Evolutionary conservation across 2,113 vertebrate genomes (phyloP).

Genomic region (Cettia cetti): DNA sequence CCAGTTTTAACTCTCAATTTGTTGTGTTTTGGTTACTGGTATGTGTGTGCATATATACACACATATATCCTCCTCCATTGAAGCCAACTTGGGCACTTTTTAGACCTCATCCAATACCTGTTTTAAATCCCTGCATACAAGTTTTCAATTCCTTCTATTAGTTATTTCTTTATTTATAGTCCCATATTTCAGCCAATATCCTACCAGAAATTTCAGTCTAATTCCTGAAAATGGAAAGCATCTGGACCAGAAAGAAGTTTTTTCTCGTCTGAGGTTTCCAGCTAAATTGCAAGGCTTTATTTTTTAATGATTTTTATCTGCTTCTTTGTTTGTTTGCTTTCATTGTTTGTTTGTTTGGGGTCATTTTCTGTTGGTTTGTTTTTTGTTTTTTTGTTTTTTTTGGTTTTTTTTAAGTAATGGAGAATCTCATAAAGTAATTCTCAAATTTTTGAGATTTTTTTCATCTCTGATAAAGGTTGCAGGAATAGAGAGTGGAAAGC

Average conservation of each 20-base stretch:
- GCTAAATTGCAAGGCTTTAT: rapidly evolving
- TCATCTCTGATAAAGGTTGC: neutral
- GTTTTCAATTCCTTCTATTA: neutral
- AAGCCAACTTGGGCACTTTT: neutral
- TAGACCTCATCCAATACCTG: neutral
- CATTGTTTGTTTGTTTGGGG: neutral
- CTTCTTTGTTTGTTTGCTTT: neutral
- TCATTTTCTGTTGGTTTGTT: neutral
- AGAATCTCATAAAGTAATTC: neutral
- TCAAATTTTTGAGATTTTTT: neutral
- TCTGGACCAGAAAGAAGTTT: neutral
- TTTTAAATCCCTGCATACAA: neutral
- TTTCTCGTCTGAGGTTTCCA: neutral
- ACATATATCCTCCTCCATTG: neutral
- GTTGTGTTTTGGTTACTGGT: neutral
- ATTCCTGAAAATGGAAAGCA: neutral
- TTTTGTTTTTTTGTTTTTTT: neutral
- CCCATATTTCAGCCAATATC: neutral
- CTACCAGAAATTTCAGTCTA: neutral
- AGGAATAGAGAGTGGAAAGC: neutral
- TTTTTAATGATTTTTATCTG: too few relatives aligned
- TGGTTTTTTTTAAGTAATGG: neutral
- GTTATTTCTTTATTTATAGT: neutral
- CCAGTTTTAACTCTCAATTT: neutral
- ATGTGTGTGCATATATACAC: neutral